Evolutionary conservation across 2,797 vertebrate genomes (phyloP).

Genomic region (Margarornis squamiger): DNA sequence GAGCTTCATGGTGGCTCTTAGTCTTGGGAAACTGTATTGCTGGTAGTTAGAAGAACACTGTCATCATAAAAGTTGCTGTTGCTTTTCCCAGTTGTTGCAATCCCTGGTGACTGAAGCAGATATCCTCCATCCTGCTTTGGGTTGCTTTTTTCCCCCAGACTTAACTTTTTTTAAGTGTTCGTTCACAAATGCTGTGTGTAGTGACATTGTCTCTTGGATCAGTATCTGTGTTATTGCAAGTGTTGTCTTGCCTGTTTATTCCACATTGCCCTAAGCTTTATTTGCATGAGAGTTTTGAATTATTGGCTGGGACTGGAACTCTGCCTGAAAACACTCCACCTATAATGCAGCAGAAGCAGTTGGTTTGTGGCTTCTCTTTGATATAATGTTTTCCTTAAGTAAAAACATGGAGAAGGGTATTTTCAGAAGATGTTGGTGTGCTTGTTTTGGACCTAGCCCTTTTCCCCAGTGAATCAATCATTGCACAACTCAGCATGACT

Average conservation of each 20-base stretch:
- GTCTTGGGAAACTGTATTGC: not conserved
- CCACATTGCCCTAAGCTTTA: constrained; percentile 29
- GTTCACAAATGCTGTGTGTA: not conserved
- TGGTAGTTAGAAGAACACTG: not conserved
- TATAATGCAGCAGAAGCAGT: not conserved
- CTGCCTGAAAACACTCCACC: not conserved
- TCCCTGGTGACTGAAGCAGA: not conserved
- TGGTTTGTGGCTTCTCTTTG: constrained; percentile 56
- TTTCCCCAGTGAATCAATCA: constrained; percentile 4
- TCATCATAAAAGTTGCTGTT: not conserved
- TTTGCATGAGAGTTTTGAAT: constrained; percentile 10
- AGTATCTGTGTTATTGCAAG: not conserved
- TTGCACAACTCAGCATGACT: not conserved
- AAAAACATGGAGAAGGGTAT: not conserved
- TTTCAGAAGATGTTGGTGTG: not conserved
- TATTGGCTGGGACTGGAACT: constrained; percentile 28
- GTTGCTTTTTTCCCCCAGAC: not conserved
- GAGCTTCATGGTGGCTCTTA: not conserved
- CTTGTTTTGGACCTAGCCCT: constrained; percentile 10
- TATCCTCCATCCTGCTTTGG: not conserved
- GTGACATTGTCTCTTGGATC: not conserved
- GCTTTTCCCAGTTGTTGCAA: not conserved
- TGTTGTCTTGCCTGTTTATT: constrained; percentile 3
- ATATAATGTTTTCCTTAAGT: constrained; percentile 32
- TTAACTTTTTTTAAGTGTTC: not conserved